phyloP scores from a whole-genome alignment of 2,113 vertebrate genomes.

The Scolopax mira region DNA sequence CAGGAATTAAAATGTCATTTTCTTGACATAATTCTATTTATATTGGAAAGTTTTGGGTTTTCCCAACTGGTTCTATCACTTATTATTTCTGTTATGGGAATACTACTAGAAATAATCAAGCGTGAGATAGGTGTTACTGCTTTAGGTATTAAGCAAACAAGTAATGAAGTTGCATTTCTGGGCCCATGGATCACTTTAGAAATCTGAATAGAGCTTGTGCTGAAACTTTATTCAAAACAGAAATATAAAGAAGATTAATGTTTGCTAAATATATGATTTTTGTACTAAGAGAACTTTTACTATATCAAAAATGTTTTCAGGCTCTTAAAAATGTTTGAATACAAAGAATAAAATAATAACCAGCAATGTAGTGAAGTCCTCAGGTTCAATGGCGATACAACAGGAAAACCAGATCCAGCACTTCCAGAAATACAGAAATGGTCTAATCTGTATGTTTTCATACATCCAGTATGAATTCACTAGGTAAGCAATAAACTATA shows the following conservation, averaged over 20 bases:
- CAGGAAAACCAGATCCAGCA: neutral
- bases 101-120: neutral
- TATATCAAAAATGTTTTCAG: neutral
- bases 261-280: neutral
- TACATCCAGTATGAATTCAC: neutral
- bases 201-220: neutral
- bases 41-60: neutral
- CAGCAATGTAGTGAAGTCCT: neutral
- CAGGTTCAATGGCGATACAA: neutral
- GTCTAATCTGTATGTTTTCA: neutral
- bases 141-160: neutral
- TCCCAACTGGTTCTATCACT: neutral
- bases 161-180: neutral
- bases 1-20: neutral
- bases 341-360: neutral
- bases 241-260: neutral
- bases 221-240: neutral
- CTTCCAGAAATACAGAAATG: neutral
- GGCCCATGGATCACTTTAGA: neutral
- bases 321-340: neutral
- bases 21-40: neutral
- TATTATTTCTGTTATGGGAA: neutral
- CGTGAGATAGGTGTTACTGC: neutral
- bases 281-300: neutral
- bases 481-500: neutral